These are phyloP conservation scores for Diplodus sargus DNA, from an alignment of 2,797 vertebrate species.

Conservation along the genomic window DNA sequence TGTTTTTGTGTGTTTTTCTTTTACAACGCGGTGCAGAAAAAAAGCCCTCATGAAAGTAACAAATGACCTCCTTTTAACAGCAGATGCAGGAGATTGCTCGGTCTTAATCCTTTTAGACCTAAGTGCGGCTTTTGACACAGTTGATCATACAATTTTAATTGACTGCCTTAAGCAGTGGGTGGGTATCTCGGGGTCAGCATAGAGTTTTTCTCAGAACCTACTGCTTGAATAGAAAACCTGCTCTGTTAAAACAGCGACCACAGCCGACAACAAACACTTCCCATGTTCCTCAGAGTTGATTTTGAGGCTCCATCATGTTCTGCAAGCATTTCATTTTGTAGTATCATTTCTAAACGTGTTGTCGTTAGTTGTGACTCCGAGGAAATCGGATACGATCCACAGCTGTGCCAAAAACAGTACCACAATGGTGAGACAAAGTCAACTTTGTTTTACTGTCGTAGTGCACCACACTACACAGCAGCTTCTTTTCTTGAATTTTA, in stretches of 20 bases:
- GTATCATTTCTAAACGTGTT: neutral
- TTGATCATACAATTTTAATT: slow-evolving; percentile 74
- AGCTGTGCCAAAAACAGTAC: too few relatives aligned
- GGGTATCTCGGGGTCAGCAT: slow-evolving; percentile 52
- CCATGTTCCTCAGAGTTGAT: slow-evolving; percentile 16
- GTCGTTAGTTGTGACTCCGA: too few relatives aligned
- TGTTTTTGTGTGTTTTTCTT: neutral
- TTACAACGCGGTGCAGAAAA: neutral
- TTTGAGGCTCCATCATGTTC: neutral
- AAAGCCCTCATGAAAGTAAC: slow-evolving; percentile 23
- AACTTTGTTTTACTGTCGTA: too few relatives aligned
- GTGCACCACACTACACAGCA: too few relatives aligned
- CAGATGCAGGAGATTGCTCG: slow-evolving; percentile 48
- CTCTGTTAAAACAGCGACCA: slow-evolving; percentile 21
- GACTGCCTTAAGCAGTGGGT: slow-evolving; percentile 59
- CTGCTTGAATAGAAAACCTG: slow-evolving; percentile 20
- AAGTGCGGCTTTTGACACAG: slow-evolving; percentile 67
- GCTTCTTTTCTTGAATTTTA: too few relatives aligned
- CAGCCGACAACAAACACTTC: neutral
- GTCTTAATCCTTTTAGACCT: slow-evolving; percentile 61
- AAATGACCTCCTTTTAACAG: slow-evolving; percentile 45
- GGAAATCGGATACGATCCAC: too few relatives aligned
- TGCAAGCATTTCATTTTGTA: neutral
- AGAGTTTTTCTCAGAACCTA: slow-evolving; percentile 17
- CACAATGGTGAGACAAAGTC: too few relatives aligned